Percentiles rank a stretch among this genome's conserved stretches.
phyloP scores from a whole-genome alignment of 2,113 vertebrate species.

The Serilophus lunatus region DNA sequence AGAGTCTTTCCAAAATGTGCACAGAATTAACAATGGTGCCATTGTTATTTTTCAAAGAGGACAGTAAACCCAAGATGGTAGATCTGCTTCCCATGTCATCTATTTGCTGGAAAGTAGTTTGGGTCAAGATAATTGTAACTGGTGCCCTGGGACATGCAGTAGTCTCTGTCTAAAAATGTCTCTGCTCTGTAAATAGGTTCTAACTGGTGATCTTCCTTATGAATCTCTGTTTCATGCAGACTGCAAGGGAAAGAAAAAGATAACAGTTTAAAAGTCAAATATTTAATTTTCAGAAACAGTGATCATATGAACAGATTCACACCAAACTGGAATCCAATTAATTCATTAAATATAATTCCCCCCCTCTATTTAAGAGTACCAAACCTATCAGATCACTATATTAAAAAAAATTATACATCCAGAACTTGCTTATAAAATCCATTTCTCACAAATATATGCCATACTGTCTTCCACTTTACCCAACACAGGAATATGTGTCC shows the following conservation, averaged over 20 bases:
- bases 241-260: constrained; percentile 74
- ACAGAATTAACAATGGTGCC: constrained; percentile 74
- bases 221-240: constrained; percentile 92
- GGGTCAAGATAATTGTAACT: constrained; percentile 99
- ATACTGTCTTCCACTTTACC: background rate
- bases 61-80: constrained; percentile 62
- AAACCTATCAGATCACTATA: background rate
- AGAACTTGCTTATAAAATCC: background rate
- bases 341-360: background rate
- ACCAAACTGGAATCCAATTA: background rate
- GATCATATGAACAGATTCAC: background rate
- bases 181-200: constrained; percentile 91
- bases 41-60: constrained; percentile 74
- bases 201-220: constrained; percentile 92
- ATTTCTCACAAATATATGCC: background rate
- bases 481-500: background rate
- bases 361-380: background rate
- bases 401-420: background rate
- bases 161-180: constrained; percentile 97
- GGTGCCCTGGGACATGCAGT: constrained; percentile 92
- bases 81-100: constrained; percentile 91
- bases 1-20: constrained; percentile 78
- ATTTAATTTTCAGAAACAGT: background rate
- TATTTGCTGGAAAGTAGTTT: constrained; percentile 99
- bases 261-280: constrained; percentile 40